Percentiles rank a stretch among this genome's conserved stretches.
These are phyloP conservation scores for Crossocerus cetratus DNA, from an alignment of 2,888 invertebrate genomes.

Conservation along the genomic window DNA sequence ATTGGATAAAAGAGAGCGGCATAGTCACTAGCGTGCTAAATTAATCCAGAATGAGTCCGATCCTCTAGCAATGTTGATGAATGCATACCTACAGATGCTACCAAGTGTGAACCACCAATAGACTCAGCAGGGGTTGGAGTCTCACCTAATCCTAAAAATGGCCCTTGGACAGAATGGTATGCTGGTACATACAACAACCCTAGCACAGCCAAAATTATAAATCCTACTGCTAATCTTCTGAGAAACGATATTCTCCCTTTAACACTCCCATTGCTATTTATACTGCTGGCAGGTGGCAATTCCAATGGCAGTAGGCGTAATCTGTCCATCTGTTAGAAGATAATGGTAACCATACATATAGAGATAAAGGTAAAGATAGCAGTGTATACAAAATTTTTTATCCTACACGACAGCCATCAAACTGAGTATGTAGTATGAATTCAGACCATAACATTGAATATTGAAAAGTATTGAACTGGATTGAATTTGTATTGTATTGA, in stretches of 20 bases:
- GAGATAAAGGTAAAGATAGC: background rate
- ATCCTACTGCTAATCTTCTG: constrained; percentile 69
- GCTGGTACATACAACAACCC: constrained; percentile 74
- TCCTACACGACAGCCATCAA: too few relatives aligned
- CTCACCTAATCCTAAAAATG: constrained; percentile 74
- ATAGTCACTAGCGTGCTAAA: too few relatives aligned
- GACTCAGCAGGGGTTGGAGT: constrained; percentile 66
- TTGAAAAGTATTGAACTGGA: too few relatives aligned
- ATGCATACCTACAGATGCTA: constrained; percentile 73
- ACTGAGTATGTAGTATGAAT: too few relatives aligned
- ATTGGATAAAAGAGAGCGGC: too few relatives aligned
- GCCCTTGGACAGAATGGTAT: constrained; percentile 73
- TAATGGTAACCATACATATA: background rate
- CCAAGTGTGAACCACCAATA: constrained; percentile 65
- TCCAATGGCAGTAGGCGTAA: constrained; percentile 70
- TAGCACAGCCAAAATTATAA: constrained; percentile 69
- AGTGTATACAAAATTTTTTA: background rate
- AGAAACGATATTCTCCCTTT: constrained; percentile 71
- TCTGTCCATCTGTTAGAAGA: constrained; percentile 71
- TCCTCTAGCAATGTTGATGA: constrained; percentile 50
- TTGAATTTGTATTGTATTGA: too few relatives aligned
- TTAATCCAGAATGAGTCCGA: background rate
- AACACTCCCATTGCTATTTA: constrained; percentile 58
- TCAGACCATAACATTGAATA: too few relatives aligned
- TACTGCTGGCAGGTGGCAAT: constrained; percentile 68